A percentile compares a stretch with the other conserved stretches of the same genome.
These are phyloP conservation scores for Bambusicola thoracicus DNA, from an alignment of 2,113 vertebrate genomes.

Conservation along the genomic window DNA sequence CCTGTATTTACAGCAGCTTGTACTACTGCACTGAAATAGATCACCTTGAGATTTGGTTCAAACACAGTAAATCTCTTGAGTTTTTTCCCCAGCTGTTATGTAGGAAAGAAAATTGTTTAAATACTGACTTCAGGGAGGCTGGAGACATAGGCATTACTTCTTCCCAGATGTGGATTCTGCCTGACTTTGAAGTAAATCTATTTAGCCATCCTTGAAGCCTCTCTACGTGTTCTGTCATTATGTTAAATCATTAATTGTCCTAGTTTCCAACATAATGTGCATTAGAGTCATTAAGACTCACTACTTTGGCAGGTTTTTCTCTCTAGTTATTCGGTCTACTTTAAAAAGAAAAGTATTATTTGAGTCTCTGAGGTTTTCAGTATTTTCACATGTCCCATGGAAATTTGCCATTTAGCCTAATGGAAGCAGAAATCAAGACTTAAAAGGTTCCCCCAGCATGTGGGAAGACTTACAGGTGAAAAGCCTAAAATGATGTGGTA, in stretches of 20 bases:
- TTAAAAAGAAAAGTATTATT: background rate
- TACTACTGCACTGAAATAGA: constrained; percentile 32
- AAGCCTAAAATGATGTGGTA: background rate
- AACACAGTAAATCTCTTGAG: constrained; percentile 40
- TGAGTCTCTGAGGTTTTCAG: background rate
- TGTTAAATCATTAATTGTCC: constrained; percentile 58
- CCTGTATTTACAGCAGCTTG: constrained; percentile 37
- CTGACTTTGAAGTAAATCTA: constrained; percentile 65
- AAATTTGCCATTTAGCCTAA: constrained; percentile 7
- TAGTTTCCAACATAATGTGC: constrained; percentile 28
- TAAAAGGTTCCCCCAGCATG: background rate
- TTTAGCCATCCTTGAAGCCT: constrained; percentile 7
- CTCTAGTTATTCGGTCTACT: background rate
- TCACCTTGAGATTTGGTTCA: constrained; percentile 63
- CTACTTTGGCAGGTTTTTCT: constrained; percentile 15
- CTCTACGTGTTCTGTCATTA: constrained; percentile 14
- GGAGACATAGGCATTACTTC: constrained; percentile 56
- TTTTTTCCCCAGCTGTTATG: constrained; percentile 54
- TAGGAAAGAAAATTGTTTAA: constrained; percentile 42
- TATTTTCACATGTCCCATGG: background rate
- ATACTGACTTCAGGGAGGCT: constrained; percentile 50
- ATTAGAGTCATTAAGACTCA: constrained; percentile 4
- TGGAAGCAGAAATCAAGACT: background rate
- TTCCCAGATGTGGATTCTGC: constrained; percentile 64
- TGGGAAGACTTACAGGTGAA: background rate